Base-by-base conservation (phyloP, 2,113 vertebrate genomes). In the Sander lucioperca region DNA sequence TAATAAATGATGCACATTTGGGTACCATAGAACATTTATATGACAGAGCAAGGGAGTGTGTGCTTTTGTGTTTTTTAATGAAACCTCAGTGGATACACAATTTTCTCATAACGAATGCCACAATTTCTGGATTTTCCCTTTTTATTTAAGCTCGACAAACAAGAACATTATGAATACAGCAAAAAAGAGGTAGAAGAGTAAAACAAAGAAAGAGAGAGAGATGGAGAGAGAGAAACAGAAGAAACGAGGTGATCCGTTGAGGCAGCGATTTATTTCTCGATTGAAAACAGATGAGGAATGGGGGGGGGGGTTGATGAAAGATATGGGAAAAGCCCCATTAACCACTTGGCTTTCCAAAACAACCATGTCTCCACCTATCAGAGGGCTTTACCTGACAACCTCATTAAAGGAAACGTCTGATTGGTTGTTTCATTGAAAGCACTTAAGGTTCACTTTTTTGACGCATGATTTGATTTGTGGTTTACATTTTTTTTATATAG, bases 291-390 rank as follows among this genome's bases (percentile, higher is more conserved):
- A 91, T 91, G 89, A 86, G 65, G 73, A 78, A 21, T 7, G 4
- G 39, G 1, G 39, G 1, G 58, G 67, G 85, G n/a, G n/a, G n/a
- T n/a, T 79, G 89, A 56, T 89, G 85, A 92, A 86, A 90, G 85
- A 88, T 86, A 47, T 78, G 85, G 85, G 85, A 86, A 91, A 89
- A 81, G 77, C 68, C 74, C 77, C 64, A 84, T 93, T 91, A 87
- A 85, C 82, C 82, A 91, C 86, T 89, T 89, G 89, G 73, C 65
- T 84, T 71, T 72, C 48, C 54, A 39, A 83, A 89, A 87, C 62
- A 77, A 23, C 51, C 65, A 36, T 56, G 80, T 90, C 85, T 85
- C 72, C 77, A 80, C 76, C 89, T 80, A 89, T 91, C 53, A 80
- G 45, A 63, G 45, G 69, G 23, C 48, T 63, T 78, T 18, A 85